Conservation (phyloP, 2,113 vertebrate genomes). For the Typhlomys cinereus region DNA sequence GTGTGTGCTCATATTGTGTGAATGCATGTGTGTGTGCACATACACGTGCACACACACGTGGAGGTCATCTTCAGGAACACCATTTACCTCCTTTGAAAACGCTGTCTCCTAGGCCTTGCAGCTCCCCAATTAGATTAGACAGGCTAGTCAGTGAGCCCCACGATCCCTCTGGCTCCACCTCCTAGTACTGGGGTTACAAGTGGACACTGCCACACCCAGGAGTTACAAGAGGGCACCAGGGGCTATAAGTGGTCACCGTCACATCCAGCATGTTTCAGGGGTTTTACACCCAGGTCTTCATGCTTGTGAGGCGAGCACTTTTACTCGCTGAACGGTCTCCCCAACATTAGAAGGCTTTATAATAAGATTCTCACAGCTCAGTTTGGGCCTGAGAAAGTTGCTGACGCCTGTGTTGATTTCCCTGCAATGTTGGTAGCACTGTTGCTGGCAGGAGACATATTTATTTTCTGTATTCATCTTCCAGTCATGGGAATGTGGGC, state of each 20-base stretch:
- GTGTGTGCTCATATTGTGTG: not conserved
- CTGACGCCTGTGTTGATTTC: not conserved
- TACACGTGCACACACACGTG: not conserved
- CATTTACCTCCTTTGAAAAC: not conserved
- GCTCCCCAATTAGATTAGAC: not conserved
- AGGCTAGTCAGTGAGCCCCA: not conserved
- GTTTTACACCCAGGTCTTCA: not conserved
- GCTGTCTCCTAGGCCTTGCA: too few relatives aligned
- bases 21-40: too few relatives aligned
- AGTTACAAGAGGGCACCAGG: not conserved
- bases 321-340: not conserved
- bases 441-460: not conserved
- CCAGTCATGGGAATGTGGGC: constrained; percentile 1
- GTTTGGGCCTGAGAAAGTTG: not conserved
- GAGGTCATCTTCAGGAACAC: not conserved
- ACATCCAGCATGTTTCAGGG: not conserved
- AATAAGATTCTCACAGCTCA: not conserved
- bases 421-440: not conserved
- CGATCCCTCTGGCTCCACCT: not conserved
- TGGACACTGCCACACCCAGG: too few relatives aligned
- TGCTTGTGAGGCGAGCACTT: not conserved
- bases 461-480: constrained; percentile 35
- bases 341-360: not conserved
- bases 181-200: not conserved
- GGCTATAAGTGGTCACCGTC: not conserved